Evolutionary conservation across 2,888 invertebrate genomes (phyloP).

Genomic region (Agrochola macilenta): DNA sequence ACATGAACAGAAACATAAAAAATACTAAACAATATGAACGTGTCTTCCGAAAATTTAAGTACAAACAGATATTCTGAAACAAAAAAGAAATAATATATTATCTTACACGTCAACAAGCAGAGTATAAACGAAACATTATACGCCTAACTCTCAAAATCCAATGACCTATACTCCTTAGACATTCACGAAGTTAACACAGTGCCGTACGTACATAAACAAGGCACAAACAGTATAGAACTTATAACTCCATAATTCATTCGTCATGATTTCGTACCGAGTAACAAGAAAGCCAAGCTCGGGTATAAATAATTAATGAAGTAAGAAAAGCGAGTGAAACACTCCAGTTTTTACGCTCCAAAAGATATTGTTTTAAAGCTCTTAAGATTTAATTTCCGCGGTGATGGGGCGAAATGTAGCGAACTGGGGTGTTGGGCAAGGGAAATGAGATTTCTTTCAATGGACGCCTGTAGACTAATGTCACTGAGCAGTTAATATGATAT

Average conservation of each 20-base stretch:
- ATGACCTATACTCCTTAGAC: slow-evolving; percentile 42
- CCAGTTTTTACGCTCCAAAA: slow-evolving; percentile 69
- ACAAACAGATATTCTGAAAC: background rate
- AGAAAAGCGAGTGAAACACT: slow-evolving; percentile 68
- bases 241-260: slow-evolving; percentile 72
- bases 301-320: slow-evolving; percentile 73
- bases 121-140: background rate
- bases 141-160: slow-evolving; percentile 19
- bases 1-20: background rate
- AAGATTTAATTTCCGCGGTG: slow-evolving; percentile 66
- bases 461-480: slow-evolving; percentile 38
- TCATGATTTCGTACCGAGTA: slow-evolving; percentile 66
- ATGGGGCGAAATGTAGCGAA: slow-evolving; percentile 52
- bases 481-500: slow-evolving; percentile 23
- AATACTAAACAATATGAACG: background rate
- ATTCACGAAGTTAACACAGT: slow-evolving; percentile 54
- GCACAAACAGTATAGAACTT: slow-evolving; percentile 64
- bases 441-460: slow-evolving; percentile 58
- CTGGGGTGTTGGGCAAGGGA: slow-evolving; percentile 41
- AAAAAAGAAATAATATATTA: background rate
- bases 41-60: background rate
- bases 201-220: slow-evolving; percentile 45
- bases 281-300: slow-evolving; percentile 63
- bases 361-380: slow-evolving; percentile 68
- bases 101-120: background rate